phyloP scores from a whole-genome alignment of 2,888 invertebrate species.

The Ditylenchus weischeri region DNA sequence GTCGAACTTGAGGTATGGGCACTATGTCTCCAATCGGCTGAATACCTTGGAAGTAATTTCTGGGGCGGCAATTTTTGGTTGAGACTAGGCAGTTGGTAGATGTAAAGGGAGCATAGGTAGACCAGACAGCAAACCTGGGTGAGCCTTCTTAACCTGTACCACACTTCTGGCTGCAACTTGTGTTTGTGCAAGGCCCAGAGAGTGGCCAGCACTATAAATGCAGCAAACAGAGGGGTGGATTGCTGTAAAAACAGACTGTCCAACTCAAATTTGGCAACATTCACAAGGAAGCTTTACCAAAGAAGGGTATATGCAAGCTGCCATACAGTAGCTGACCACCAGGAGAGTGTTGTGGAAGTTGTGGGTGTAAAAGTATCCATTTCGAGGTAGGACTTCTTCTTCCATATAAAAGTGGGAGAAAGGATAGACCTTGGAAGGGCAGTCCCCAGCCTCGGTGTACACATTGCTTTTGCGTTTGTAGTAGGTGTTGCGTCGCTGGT shows the following conservation, averaged over 20 bases:
- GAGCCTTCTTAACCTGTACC: background rate
- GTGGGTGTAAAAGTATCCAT: background rate
- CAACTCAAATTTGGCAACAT: background rate
- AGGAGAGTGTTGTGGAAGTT: constrained; percentile 4
- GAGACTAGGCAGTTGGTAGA: constrained; percentile 25
- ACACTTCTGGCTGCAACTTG: background rate
- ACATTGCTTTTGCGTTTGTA: too few species aligned
- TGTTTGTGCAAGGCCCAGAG: constrained; percentile 20
- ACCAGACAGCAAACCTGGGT: background rate
- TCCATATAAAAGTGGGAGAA: background rate
- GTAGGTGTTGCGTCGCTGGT: too few species aligned
- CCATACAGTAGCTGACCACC: constrained; percentile 1
- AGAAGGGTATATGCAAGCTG: background rate
- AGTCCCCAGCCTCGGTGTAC: too few species aligned
- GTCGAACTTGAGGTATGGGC: too few species aligned
- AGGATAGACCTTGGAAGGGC: too few species aligned
- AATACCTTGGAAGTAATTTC: constrained; percentile 12
- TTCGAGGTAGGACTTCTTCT: background rate
- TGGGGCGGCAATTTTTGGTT: constrained; percentile 15
- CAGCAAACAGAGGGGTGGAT: constrained; percentile 18
- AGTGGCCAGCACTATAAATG: constrained; percentile 19
- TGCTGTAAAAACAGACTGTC: constrained; percentile 3
- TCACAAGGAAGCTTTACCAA: constrained; percentile 4
- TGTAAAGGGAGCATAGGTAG: constrained; percentile 19
- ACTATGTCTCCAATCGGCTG: background rate